Evolutionary conservation across 1,140 invertebrate genomes (phyloP), one percentile per base, ranked within the genome.

Genomic region (Rhyacophila brunnea): DNA sequence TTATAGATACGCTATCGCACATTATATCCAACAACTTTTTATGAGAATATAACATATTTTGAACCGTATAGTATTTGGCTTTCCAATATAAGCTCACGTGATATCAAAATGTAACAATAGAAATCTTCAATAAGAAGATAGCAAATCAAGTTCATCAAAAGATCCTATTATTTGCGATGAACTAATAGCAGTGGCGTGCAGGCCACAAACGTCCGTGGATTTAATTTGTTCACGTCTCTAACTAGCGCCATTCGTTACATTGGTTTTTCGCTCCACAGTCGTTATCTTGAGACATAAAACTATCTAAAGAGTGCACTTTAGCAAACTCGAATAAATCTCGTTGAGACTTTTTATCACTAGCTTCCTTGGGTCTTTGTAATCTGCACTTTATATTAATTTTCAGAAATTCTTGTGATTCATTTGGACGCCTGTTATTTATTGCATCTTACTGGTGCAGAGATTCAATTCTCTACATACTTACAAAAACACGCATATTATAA

Each of bases 211-310:
- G 50, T 45, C 52, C 43, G 17, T 45, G 19, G 52, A 54, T 54
- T 54, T 54, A 54, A 54, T 54, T 54, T 54, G 52, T 54, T 44
- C 52, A 54, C 52, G 42, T 54, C 52, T 54, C 43, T 54, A 45
- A 46, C 52, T 46, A 42, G 52, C 4, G 52, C 42, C 52, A 54
- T 54, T 54, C 52, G 42, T 54, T 54, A 54, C 52, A 54, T 28
- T 42, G 52, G 42, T 54, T 54, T 54, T 54, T 54, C 42, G 40
- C 52, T 46, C 23, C 19, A n/a, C 42, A 17, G 52, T 17, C 42
- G 52, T 54, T 54, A 54, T 54, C 52, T 54, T 40, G 52, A 54
- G 52, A 54, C 52, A 54, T 46, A 44, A 54, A 54, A 54, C 52
- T 54, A 54, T 42, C 52, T 28, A 45, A 52, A 34, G 52, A 54